Evolutionary conservation across 1,140 invertebrate species (phyloP).

Genomic region (Reticulitermes speratus): DNA sequence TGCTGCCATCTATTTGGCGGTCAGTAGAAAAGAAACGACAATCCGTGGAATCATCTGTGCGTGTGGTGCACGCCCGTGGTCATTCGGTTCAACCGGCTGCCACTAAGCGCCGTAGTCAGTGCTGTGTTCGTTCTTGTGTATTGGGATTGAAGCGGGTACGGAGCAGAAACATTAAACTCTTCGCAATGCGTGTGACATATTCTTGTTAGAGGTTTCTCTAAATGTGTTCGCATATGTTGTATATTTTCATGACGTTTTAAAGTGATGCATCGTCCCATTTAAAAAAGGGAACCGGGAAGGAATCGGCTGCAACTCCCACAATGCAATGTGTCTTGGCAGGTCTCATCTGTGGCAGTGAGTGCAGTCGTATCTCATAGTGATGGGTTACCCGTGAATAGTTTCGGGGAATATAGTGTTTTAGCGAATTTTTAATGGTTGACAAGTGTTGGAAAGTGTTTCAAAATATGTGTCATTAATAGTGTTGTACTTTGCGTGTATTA

Average conservation of each 20-base stretch:
- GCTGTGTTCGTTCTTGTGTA: not conserved
- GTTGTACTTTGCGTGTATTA: slow-evolving; percentile 33
- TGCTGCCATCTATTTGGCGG: too few species aligned
- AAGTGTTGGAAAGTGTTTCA: slow-evolving; percentile 30
- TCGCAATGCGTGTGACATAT: not conserved
- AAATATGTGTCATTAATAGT: slow-evolving; percentile 36
- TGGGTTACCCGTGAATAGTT: slow-evolving; percentile 24
- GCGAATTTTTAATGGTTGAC: slow-evolving; percentile 28
- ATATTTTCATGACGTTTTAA: not conserved
- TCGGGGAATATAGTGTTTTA: slow-evolving; percentile 27
- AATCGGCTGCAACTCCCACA: slow-evolving; percentile 25
- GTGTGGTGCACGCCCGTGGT: not conserved
- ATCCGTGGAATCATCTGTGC: too few species aligned
- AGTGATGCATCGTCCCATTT: not conserved
- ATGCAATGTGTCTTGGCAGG: slow-evolving; percentile 20
- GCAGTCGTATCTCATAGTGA: slow-evolving; percentile 21
- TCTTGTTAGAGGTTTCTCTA: not conserved
- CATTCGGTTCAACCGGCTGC: not conserved
- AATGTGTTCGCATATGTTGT: not conserved
- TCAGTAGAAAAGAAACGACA: too few species aligned
- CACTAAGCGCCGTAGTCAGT: not conserved
- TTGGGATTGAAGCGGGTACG: not conserved
- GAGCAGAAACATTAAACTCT: not conserved
- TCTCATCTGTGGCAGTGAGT: slow-evolving; percentile 28
- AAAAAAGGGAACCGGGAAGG: slow-evolving; percentile 21